Evolutionary conservation across 2,888 invertebrate species (phyloP).

Genomic region (Sthenelais limicola): DNA sequence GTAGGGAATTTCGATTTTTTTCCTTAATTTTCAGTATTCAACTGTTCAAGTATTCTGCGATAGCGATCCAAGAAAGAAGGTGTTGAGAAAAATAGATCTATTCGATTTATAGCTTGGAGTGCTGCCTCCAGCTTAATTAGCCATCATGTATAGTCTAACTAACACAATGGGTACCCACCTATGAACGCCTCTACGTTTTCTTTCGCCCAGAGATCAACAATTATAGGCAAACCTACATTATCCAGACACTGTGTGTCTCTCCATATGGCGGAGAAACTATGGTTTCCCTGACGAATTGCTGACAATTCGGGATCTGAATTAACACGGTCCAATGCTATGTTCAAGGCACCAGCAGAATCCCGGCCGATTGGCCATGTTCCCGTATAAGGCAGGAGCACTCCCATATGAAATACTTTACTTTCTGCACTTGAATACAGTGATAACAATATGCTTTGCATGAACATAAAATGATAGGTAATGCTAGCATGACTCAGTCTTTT

Average conservation of each 20-base stretch:
- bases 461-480: too few species aligned
- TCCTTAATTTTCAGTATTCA: too few species aligned
- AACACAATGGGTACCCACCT: slow-evolving; percentile 3
- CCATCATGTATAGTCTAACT: neutral
- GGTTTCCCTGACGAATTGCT: slow-evolving; percentile 2
- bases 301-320: slow-evolving; percentile 19
- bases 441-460: too few species aligned
- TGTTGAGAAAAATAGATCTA: too few species aligned
- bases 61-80: too few species aligned
- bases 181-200: slow-evolving; percentile 33
- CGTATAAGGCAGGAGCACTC: slow-evolving; percentile 13
- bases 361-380: slow-evolving; percentile 21
- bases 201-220: slow-evolving; percentile 28
- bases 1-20: too few species aligned
- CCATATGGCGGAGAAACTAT: slow-evolving; percentile 23
- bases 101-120: too few species aligned
- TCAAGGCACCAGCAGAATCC: slow-evolving; percentile 15
- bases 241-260: slow-evolving; percentile 32
- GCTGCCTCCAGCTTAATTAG: neutral
- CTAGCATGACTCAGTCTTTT: too few species aligned
- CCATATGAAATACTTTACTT: slow-evolving; percentile 20
- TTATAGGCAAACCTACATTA: slow-evolving; percentile 2
- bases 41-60: too few species aligned
- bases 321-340: slow-evolving; percentile 10
- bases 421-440: neutral